Evolutionary conservation across 2,797 vertebrate species (phyloP).

Genomic region (Pelobates cultripes): DNA sequence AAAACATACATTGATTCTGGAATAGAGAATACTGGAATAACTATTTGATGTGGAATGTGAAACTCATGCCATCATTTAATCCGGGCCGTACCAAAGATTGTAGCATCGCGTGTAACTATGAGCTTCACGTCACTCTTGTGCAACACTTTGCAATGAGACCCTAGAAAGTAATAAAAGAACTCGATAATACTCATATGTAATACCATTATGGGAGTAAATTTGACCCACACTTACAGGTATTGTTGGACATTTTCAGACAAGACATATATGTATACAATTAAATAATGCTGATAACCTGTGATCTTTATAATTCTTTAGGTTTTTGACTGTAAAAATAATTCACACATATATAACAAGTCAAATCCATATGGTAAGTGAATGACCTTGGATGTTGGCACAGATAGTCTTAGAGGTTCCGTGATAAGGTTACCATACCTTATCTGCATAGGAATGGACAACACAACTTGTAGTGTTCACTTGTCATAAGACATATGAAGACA

Average conservation of each 20-base stretch:
- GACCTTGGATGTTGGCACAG: slow-evolving; percentile 24
- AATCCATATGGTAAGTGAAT: slow-evolving; percentile 4
- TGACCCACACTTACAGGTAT: slow-evolving; percentile 9
- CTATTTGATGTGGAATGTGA: slow-evolving; percentile 8
- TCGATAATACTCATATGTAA: slow-evolving; percentile 31
- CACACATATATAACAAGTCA: slow-evolving; percentile 24
- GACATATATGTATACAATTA: slow-evolving; percentile 42
- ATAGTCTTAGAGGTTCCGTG: neutral
- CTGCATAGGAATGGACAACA: neutral
- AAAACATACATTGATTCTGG: neutral
- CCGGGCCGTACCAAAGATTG: neutral
- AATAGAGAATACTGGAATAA: neutral
- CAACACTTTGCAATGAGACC: slow-evolving; percentile 8
- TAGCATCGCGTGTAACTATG: neutral
- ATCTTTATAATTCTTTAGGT: slow-evolving; percentile 10
- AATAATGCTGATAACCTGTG: slow-evolving; percentile 40
- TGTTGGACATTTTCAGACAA: slow-evolving; percentile 40
- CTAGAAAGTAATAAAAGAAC: slow-evolving; percentile 4
- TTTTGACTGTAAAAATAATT: slow-evolving; percentile 12
- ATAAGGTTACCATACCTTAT: neutral
- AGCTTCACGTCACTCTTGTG: slow-evolving; percentile 15
- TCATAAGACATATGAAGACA: neutral
- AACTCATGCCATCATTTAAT: neutral
- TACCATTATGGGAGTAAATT: slow-evolving; percentile 24
- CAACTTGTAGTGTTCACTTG: neutral